These are phyloP conservation scores for Tineola bisselliella DNA, from an alignment of 2,888 invertebrate species.

Conservation along the genomic window DNA sequence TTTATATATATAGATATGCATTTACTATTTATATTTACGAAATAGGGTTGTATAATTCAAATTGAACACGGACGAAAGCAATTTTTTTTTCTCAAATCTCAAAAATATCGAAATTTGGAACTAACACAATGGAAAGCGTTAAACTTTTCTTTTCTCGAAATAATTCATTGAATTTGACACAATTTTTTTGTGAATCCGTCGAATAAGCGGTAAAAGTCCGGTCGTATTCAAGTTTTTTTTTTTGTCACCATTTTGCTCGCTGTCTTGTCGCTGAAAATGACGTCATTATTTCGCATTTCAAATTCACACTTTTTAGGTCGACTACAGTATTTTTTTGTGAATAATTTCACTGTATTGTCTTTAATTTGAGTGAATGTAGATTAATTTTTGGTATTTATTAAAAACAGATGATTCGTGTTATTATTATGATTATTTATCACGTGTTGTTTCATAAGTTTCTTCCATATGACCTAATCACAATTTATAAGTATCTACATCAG, in stretches of 20 bases:
- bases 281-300: conserved; percentile 6
- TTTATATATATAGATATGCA: too few relatives aligned
- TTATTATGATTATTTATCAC: too few relatives aligned
- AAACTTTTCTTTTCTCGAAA: background rate
- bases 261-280: background rate
- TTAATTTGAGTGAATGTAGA: background rate
- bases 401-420: too few relatives aligned
- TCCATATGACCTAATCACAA: too few relatives aligned
- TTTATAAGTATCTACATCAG: too few relatives aligned
- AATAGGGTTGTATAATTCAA: too few relatives aligned
- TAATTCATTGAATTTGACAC: background rate
- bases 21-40: too few relatives aligned
- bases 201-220: background rate
- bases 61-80: too few relatives aligned
- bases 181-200: background rate
- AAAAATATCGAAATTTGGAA: too few relatives aligned
- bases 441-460: too few relatives aligned
- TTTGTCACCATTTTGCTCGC: background rate
- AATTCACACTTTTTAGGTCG: conserved; percentile 1
- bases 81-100: too few relatives aligned
- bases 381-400: background rate
- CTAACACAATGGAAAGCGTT: background rate
- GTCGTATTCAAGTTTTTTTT: background rate
- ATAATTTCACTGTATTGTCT: background rate
- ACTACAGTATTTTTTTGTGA: background rate